Evolutionary conservation across 2,797 vertebrate genomes (phyloP), one percentile per base, ranked within the genome.

Genomic region (Myripristis murdjan): DNA sequence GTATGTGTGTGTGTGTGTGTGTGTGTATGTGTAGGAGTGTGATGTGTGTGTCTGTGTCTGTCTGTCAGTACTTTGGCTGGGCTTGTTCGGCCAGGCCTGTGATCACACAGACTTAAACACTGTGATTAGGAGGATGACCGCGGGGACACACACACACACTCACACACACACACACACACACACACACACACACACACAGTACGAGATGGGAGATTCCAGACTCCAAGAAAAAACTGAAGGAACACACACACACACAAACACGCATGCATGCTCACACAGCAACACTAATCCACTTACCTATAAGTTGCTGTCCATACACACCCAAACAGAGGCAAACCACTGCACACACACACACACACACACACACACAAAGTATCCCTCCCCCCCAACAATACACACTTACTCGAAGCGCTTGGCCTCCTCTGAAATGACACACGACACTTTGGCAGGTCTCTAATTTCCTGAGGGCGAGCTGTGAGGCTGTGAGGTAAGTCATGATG

Each of bases 21-120:
- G 28, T 23, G 4, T 2, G 48, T 33, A 60, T 58, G 57, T 69
- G 59, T 61, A 64, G 18, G 64, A 4, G 53, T 33, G 16, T 37
- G 31, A 60, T 54, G 48, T 54, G 69, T 53, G 66, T 54, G 46
- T 66, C 16, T 69, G 44, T 61, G 26, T 70, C 37, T 70, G 69
- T 81, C 77, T 59, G 67, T 86, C 85, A 84, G 67, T 58, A 64
- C 59, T 82, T 72, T 62, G 54, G 77, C 83, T 72, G 46, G 53
- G 10, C 62, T 70, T 55, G 67, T 75, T 69, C 26, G 6, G 51
- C 51, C 69, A 88, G 81, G 76, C 77, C 86, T 91, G 86, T 93
- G 90, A 92, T 94, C 91, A 91, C 57, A 77, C 66, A 73, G 49
- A 47, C 75, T 81, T 90, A 93, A 93, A 91, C 81, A 90, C 92